Evolutionary conservation across 2,113 vertebrate genomes (phyloP), one percentile per base, ranked within the genome.

Genomic region (Corynorhinus townsendii): DNA sequence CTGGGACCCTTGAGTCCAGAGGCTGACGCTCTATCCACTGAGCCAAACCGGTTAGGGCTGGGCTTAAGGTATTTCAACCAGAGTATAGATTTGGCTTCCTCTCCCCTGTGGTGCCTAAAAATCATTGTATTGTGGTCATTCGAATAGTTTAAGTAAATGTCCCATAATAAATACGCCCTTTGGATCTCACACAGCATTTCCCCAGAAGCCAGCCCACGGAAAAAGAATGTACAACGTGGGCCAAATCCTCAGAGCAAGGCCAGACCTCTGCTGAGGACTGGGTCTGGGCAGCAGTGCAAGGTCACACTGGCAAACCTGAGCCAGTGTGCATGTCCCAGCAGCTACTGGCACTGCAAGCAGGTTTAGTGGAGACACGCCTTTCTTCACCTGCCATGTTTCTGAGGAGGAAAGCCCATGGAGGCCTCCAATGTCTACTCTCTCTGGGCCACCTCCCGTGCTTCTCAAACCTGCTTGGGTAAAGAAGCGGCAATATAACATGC

Each of bases 121-220:
- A 54, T 59, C 33, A 47, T 19, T 33, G 28, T 87, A 68, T 11
- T 85, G 45, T 43, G 59, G 77, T 35, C 62, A 82, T 24, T 43
- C 26, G 71, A 95, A n/a, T 72, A 68, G 35, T 92, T 71, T 71
- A 92, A 84, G 69, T 38, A 35, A 64, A 64, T 64, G 62, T 71
- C 43, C 40, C 66, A 75, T 40, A 79, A 49, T 73, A 92, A 95
- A 81, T 26, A 88, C 11, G 33, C 68, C 35, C 49, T 69, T 33
- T 62, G 81, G 49, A n/a, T 56, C 16, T 91, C 38, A 22, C 64
- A 56, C 12, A 86, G 62, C 68, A 49, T 45, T 66, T 77, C n/a
- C 40, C 72, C 59, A 75, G 72, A 54, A 76, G 26, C 22, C 49
- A 54, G 14, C 8, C 68, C n/a, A 84, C 9, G 3, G 5, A 79